phyloP scores from a whole-genome alignment of 2,888 invertebrate genomes.

The Epinotia bilunana region DNA sequence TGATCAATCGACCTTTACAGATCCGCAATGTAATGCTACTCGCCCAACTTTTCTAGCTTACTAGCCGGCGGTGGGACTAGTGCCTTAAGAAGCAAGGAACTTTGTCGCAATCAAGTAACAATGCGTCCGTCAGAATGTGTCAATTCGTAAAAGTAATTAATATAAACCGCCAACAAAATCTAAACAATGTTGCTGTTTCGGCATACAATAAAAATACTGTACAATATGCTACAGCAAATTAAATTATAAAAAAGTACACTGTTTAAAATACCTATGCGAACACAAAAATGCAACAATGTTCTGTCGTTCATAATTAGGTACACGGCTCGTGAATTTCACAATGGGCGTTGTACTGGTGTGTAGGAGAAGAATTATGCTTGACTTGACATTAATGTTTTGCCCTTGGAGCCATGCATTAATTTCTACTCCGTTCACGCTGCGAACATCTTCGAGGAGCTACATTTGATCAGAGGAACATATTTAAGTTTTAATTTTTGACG shows the following conservation, averaged over 20 bases:
- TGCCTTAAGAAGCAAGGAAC: background rate
- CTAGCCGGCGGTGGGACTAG: too few species aligned
- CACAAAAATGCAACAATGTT: slow-evolving; percentile 36
- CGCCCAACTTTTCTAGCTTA: too few species aligned
- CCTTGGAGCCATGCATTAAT: slow-evolving; percentile 37
- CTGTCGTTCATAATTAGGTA: slow-evolving; percentile 46
- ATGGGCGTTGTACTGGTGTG: slow-evolving; percentile 62
- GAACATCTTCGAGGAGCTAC: slow-evolving; percentile 42
- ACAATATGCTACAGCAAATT: slow-evolving; percentile 10
- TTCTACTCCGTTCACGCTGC: slow-evolving; percentile 52
- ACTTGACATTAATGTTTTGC: slow-evolving; percentile 54
- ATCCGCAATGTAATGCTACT: too few species aligned
- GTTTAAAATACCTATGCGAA: slow-evolving; percentile 19
- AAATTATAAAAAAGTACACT: background rate
- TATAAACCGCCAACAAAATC: background rate
- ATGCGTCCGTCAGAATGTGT: background rate
- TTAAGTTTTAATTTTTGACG: background rate
- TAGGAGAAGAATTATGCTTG: slow-evolving; percentile 73
- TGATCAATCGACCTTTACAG: too few species aligned
- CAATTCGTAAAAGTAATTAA: background rate
- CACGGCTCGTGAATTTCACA: slow-evolving; percentile 58
- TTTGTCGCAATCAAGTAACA: background rate
- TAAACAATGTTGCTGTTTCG: slow-evolving; percentile 1
- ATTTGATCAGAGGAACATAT: background rate
- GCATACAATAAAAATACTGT: background rate